Evolutionary conservation across 30 jellyfish, hydroid and myxozoan species (phyloP).

Genomic region (Aurelia sp.): DNA sequence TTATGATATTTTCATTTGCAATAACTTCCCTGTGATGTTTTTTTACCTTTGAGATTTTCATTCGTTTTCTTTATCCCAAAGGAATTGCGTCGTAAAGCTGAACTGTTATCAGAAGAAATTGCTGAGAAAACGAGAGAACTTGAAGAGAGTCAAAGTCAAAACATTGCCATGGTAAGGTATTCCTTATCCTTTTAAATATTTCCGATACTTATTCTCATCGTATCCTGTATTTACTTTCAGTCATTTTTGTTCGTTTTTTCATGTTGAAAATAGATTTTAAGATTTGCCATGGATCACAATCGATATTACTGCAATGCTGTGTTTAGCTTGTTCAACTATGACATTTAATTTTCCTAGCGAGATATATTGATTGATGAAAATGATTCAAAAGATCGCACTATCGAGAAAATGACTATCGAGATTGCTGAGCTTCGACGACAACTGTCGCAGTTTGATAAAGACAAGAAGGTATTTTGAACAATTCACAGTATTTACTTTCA

Average conservation of each 20-base stretch:
- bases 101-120: neutral
- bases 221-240: neutral
- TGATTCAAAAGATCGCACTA: conserved; percentile 27
- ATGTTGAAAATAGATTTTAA: too few relatives aligned
- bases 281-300: too few relatives aligned
- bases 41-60: too few relatives aligned
- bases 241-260: neutral
- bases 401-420: conserved; percentile 14
- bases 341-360: conserved; percentile 8
- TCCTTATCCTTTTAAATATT: too few relatives aligned
- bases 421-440: conserved; percentile 10
- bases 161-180: neutral
- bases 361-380: conserved; percentile 12
- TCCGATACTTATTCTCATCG: neutral
- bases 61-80: neutral
- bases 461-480: conserved; percentile 36
- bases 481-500: neutral
- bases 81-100: conserved; percentile 29
- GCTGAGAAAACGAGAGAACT: conserved; percentile 22
- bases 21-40: too few relatives aligned
- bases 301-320: too few relatives aligned
- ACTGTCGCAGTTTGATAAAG: conserved; percentile 19
- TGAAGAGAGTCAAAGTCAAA: neutral
- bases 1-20: too few relatives aligned
- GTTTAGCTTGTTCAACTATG: too few relatives aligned